Evolutionary conservation across 1,140 invertebrate genomes (phyloP), one percentile per base, ranked within the genome.

Genomic region (Nymphalis io): DNA sequence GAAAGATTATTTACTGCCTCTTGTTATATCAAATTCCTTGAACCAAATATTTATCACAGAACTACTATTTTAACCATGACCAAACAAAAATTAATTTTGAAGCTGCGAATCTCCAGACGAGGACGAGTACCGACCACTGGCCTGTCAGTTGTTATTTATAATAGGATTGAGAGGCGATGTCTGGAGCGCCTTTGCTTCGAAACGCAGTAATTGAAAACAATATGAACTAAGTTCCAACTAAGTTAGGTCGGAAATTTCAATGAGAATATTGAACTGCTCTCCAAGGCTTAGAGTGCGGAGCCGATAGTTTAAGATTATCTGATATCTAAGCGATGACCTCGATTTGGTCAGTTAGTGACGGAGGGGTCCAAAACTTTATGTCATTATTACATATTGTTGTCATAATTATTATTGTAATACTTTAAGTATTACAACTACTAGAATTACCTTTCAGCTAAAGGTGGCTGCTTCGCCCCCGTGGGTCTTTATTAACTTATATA

Each of bases 161-260:
- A 27, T 55, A 27, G 16, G 51, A 23, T 55, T 23, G 13, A n/a
- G 8, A 21, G 51, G 48, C 1, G 27, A 15, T 16, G 51, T 12
- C 27, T 18, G 27, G 23, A 55, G 51, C 51, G 20, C 51, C 16
- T 55, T 12, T 55, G 16, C 51, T 55, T 23, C 21, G 51, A 27
- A 55, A 55, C 12, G 20, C 51, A 55, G 51, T 55, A 55, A 55
- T 55, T 21, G 51, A 55, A 55, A 55, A 55, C 51, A 55, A 55
- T 27, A 55, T 55, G 23, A 21, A 57, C 67, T 69, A 62, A 69
- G 59, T 62, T 59, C 18, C n/a, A 70, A 63, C 60, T 63, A 60
- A 76, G 68, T 70, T 73, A 70, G 20, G 63, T 51, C 59, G 65
- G 53, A 70, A 73, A 71, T 73, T 76, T 70, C 70, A 66, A 66